These are phyloP conservation scores for Elmis aenea DNA, from an alignment of 2,888 invertebrate species.

Conservation along the genomic window DNA sequence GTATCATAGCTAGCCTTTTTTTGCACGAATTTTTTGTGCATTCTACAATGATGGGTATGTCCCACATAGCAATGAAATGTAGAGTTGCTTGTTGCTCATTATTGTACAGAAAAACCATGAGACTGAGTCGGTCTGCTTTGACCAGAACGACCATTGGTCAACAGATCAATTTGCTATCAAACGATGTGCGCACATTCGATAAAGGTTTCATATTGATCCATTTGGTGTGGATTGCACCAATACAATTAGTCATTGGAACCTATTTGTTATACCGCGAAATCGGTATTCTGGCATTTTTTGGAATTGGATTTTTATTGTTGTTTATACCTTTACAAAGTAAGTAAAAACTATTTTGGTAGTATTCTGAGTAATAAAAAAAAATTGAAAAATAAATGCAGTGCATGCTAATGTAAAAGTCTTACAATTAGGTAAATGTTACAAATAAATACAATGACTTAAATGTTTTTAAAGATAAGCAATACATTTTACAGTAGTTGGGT, in stretches of 20 bases:
- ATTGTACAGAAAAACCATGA: conserved; percentile 67
- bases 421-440: no score
- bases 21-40: no score
- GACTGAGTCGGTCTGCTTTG: conserved; percentile 51
- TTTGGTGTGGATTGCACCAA: conserved; percentile 69
- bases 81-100: conserved; percentile 77
- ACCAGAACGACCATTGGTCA: conserved; percentile 55
- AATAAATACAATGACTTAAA: no score
- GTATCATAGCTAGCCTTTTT: conserved; percentile 51
- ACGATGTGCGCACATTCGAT: conserved; percentile 76
- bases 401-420: no score
- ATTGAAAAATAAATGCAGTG: no score
- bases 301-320: conserved; percentile 44
- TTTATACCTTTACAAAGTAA: conserved; percentile 45
- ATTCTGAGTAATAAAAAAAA: no score
- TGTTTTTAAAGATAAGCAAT: no score
- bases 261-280: conserved; percentile 51
- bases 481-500: no score
- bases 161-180: conserved; percentile 53
- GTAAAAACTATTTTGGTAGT: conserved; percentile 31
- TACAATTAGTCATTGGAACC: conserved; percentile 57
- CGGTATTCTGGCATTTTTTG: conserved; percentile 45
- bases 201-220: conserved; percentile 83
- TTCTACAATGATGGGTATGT: no score
- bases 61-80: conserved; percentile 81